These are phyloP conservation scores for Nomada fabriciana DNA, from an alignment of 2,888 invertebrate genomes.

Conservation along the genomic window DNA sequence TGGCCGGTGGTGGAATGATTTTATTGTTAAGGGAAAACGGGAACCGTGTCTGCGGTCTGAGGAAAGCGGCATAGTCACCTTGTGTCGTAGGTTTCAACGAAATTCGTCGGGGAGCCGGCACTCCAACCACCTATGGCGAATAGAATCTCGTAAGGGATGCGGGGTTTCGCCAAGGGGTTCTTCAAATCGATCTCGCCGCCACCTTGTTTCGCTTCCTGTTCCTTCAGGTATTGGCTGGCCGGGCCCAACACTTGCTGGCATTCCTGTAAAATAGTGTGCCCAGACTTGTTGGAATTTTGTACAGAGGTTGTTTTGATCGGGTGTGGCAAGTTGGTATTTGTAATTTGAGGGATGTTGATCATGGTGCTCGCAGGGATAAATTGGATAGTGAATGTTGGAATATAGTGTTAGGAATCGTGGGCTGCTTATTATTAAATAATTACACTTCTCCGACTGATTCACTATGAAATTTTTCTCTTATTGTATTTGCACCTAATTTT, in stretches of 20 bases:
- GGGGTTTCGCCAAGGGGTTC: constrained; percentile 88
- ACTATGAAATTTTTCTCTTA: too few relatives aligned
- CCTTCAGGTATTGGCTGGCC: constrained; percentile 86
- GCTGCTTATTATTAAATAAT: too few relatives aligned
- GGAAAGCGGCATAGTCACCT: constrained; percentile 84
- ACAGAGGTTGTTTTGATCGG: too few relatives aligned
- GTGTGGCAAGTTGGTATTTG: too few relatives aligned
- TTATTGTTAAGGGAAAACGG: background rate
- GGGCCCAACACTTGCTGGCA: constrained; percentile 86
- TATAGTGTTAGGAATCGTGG: too few relatives aligned
- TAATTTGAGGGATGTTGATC: too few relatives aligned
- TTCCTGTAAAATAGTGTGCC: constrained; percentile 79
- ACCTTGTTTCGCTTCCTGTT: constrained; percentile 82
- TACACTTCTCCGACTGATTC: too few relatives aligned
- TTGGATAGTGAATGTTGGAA: too few relatives aligned
- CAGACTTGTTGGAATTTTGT: too few relatives aligned
- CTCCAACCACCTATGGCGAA: constrained; percentile 95
- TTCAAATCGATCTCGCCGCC: constrained; percentile 85
- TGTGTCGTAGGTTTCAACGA: constrained; percentile 91
- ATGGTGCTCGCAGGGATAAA: too few relatives aligned
- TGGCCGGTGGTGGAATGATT: background rate
- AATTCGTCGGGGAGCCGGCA: constrained; percentile 93
- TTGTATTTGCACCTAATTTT: too few relatives aligned
- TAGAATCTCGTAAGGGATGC: constrained; percentile 91
- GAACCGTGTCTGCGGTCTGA: background rate